These are phyloP conservation scores for Halichondria panicea DNA, from an alignment of 37 sponge, comb jelly and placozoan genomes.

Conservation along the genomic window DNA sequence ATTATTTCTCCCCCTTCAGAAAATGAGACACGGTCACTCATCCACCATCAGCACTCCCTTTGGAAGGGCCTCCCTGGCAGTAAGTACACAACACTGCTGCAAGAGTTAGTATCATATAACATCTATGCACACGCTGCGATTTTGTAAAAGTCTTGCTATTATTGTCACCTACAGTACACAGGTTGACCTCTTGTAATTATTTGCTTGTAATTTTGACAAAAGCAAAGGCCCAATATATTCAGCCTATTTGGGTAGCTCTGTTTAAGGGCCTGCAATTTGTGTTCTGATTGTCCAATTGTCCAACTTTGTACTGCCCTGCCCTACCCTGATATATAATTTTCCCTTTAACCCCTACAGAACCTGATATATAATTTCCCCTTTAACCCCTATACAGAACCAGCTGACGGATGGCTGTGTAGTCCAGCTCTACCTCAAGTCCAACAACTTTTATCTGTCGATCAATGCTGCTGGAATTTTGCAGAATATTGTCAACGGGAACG, in stretches of 20 bases:
- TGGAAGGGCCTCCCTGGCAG: constrained; percentile 56
- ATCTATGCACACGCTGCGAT: background rate
- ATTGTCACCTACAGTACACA: too few species aligned
- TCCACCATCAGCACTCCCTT: constrained; percentile 50
- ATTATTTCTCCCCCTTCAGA: constrained; percentile 17
- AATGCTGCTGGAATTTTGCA: constrained; percentile 8
- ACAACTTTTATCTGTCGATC: constrained; percentile 24
- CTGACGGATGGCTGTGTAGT: constrained; percentile 12
- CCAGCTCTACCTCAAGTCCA: constrained; percentile 42
- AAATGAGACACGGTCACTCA: constrained; percentile 27
- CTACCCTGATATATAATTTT: too few species aligned
- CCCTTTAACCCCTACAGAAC: too few species aligned
- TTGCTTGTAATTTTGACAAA: background rate
- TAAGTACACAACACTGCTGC: constrained; percentile 32
- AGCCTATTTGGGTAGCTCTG: background rate
- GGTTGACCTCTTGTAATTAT: background rate
- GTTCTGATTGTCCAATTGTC: too few species aligned
- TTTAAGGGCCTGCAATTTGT: background rate
- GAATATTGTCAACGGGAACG: constrained; percentile 15
- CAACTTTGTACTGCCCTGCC: too few species aligned
- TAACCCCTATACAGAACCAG: constrained; percentile 11
- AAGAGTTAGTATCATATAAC: background rate
- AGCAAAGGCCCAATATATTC: background rate
- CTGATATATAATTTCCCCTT: background rate
- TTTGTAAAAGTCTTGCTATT: too few species aligned